phyloP scores from a whole-genome alignment of 2,888 invertebrate species.

The Aphodius granarius region DNA sequence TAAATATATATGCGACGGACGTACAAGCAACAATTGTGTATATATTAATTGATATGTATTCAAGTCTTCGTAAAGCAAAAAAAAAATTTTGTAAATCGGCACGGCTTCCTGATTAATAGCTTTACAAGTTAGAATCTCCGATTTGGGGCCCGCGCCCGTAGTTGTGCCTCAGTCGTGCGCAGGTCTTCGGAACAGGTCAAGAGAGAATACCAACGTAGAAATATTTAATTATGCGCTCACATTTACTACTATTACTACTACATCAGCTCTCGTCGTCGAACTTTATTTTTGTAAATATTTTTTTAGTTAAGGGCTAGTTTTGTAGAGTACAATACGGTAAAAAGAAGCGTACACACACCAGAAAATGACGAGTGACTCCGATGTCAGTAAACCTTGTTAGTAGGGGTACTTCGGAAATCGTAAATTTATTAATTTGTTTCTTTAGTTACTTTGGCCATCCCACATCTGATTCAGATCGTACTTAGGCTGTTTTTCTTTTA shows the following conservation, averaged over 20 bases:
- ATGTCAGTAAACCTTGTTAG: not conserved
- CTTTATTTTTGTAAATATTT: conserved; percentile 52
- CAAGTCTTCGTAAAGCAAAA: conserved; percentile 41
- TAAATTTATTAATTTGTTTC: not conserved
- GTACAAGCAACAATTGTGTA: conserved; percentile 30
- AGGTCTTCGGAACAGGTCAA: not conserved
- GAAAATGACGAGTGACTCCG: not conserved
- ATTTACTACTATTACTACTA: not conserved
- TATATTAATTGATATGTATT: conserved; percentile 44
- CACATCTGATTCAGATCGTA: not conserved
- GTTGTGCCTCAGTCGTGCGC: not conserved
- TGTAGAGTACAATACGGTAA: conserved; percentile 24
- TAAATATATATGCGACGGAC: no score
- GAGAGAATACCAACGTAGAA: not conserved
- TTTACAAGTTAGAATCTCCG: conserved; percentile 33
- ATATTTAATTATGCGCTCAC: not conserved
- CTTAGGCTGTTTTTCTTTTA: not conserved
- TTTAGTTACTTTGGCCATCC: not conserved
- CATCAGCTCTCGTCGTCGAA: conserved; percentile 33
- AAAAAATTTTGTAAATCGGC: conserved; percentile 38
- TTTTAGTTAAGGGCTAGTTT: conserved; percentile 50
- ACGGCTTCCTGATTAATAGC: conserved; percentile 42
- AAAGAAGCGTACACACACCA: not conserved
- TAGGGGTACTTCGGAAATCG: not conserved
- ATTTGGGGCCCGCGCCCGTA: not conserved